These are phyloP conservation scores for Cerceris rybyensis DNA, from an alignment of 2,888 invertebrate genomes.

Conservation along the genomic window DNA sequence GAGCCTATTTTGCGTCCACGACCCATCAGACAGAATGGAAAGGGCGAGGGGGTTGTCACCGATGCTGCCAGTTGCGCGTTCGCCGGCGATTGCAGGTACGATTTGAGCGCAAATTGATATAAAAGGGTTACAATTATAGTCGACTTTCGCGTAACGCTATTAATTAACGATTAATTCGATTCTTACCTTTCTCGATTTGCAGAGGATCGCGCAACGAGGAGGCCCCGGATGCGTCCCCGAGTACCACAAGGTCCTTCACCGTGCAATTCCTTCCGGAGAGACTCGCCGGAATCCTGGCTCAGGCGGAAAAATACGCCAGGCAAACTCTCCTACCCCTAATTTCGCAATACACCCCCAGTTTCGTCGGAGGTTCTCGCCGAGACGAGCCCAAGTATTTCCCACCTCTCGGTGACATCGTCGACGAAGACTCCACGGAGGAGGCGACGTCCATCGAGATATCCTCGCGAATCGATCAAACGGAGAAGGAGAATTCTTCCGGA, in stretches of 20 bases:
- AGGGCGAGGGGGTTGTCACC: slow-evolving; percentile 34
- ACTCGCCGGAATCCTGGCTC: slow-evolving; percentile 89
- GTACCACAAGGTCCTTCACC: slow-evolving; percentile 82
- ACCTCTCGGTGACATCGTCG: slow-evolving; percentile 80
- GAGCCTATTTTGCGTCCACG: slow-evolving; percentile 86
- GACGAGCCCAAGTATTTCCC: slow-evolving; percentile 86
- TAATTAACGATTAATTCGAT: no score
- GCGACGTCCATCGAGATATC: neutral
- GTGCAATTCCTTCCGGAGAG: slow-evolving; percentile 92
- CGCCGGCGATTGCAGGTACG: no score
- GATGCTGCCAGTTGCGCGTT: no score
- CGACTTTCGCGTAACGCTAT: no score
- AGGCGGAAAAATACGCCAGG: slow-evolving; percentile 91
- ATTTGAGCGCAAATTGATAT: no score
- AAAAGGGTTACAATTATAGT: no score
- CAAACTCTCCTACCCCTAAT: slow-evolving; percentile 90
- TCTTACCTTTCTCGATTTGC: no score
- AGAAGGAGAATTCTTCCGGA: neutral
- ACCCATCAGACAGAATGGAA: slow-evolving; percentile 77
- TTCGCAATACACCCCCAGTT: slow-evolving; percentile 90
- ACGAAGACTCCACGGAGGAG: neutral
- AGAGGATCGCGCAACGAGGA: slow-evolving; percentile 69
- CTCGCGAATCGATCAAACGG: neutral
- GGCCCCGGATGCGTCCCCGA: slow-evolving; percentile 73
- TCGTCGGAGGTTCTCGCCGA: slow-evolving; percentile 81